phyloP scores from a whole-genome alignment of 2,888 invertebrate species.

The Fissipunctia ypsillon region DNA sequence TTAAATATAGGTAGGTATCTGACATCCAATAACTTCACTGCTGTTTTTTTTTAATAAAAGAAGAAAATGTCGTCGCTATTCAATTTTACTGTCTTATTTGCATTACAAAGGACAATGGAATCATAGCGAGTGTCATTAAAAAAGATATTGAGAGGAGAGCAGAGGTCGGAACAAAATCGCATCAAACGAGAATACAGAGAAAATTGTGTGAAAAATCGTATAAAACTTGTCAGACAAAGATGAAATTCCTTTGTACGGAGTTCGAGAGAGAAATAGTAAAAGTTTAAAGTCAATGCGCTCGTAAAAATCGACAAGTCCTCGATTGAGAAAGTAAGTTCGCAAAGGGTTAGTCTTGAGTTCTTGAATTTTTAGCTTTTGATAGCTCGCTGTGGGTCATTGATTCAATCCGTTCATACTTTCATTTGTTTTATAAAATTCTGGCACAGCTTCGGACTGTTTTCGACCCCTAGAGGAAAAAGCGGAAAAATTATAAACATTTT shows the following conservation, averaged over 20 bases:
- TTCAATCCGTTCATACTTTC: neutral
- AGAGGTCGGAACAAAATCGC: conserved; percentile 38
- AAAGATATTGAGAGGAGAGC: conserved; percentile 31
- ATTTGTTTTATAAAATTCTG: neutral
- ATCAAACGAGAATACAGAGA: conserved; percentile 32
- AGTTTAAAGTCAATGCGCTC: conserved; percentile 63
- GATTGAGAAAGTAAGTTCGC: conserved; percentile 42
- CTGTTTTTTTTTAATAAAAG: conserved; percentile 29
- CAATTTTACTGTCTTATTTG: conserved; percentile 37
- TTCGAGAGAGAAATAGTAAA: conserved; percentile 52
- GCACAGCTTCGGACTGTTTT: neutral
- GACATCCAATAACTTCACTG: conserved; percentile 12
- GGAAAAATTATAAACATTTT: neutral
- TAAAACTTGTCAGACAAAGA: conserved; percentile 42
- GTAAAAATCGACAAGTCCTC: conserved; percentile 58
- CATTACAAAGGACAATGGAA: conserved; percentile 51
- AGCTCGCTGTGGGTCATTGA: conserved; percentile 19
- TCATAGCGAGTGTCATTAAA: conserved; percentile 38
- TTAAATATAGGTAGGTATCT: neutral
- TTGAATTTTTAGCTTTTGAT: conserved; percentile 35
- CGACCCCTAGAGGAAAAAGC: neutral
- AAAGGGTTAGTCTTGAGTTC: conserved; percentile 37
- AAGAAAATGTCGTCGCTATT: conserved; percentile 21
- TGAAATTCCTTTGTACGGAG: conserved; percentile 47
- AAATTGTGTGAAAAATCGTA: conserved; percentile 34